Evolutionary conservation across 1,140 invertebrate species (phyloP), one percentile per base, ranked within the genome.

Genomic region (Drosophila hydei): DNA sequence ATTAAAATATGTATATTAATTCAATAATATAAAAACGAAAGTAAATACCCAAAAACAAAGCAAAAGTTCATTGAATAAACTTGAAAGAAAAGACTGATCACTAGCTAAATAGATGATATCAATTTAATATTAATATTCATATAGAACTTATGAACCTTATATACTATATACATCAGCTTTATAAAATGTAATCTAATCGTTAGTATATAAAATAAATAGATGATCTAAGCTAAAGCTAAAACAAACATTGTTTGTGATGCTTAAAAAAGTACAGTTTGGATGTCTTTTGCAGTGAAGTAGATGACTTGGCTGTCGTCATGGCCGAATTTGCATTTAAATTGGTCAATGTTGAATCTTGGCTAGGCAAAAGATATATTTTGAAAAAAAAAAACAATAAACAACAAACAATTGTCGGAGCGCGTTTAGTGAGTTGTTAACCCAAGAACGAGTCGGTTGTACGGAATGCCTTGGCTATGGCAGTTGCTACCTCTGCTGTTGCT

Each of bases 291-390:
- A n/a, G n/a, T n/a, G 38, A 12, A 55, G 58, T 67, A 81, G 79
- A 61, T 56, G 50, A 60, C 7, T 9, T 11, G 6, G 1, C 0
- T 47, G 45, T 68, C 56, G 42, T 1, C 16, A 1, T 45, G 16
- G 55, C 54, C 59, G n/a, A 60, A 42, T 30, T 27, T 38, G 42
- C 63, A 51, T 54, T 25, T 87, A 85, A 85, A 71, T 88, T 88
- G 81, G 81, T 89, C 81, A 87, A 87, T 88, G 81, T 74, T 87
- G 78, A 88, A 64, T 73, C 55, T 76, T 79, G 76, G 76, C 79
- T 58, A 63, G 50, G 54, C 62, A 50, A 45, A 72, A 65, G 40
- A 68, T 60, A 70, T 65, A 79, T 84, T 84, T 84, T 78, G 79
- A 68, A 62, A 72, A 42, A 42, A 42, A 14, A 42, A 16, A 16